phyloP scores from a whole-genome alignment of 1,140 invertebrate genomes.

The Cotesia glomerata region DNA sequence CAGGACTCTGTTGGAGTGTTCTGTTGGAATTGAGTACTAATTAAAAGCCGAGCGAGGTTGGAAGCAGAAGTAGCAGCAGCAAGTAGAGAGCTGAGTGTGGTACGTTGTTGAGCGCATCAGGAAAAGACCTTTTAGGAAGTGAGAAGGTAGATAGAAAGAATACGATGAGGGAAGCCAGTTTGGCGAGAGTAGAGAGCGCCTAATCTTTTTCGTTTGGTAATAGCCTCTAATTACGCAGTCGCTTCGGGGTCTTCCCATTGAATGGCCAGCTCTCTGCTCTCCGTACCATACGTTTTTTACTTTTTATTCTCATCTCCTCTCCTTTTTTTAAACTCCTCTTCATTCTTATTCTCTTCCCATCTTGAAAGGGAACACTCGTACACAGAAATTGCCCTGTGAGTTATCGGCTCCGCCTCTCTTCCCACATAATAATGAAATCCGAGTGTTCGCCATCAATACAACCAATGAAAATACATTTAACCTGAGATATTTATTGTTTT shows the following conservation, averaged over 20 bases:
- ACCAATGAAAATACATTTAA: constrained; percentile 35
- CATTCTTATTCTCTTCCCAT: constrained; percentile 31
- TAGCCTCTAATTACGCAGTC: constrained; percentile 45
- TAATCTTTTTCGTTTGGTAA: constrained; percentile 38
- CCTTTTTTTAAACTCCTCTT: constrained; percentile 29
- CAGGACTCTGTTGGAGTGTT: not conserved
- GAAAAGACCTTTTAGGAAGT: constrained; percentile 4
- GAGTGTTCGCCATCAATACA: not conserved
- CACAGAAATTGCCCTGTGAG: constrained; percentile 26
- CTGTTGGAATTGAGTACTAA: constrained; percentile 17
- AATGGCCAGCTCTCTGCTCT: constrained; percentile 11
- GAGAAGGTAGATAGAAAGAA: constrained; percentile 20
- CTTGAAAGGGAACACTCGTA: constrained; percentile 29
- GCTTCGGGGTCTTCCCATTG: constrained; percentile 38
- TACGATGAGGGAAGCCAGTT: constrained; percentile 32
- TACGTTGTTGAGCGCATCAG: not conserved
- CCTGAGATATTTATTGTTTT: constrained; percentile 23
- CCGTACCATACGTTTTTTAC: not conserved
- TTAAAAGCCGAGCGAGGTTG: constrained; percentile 15
- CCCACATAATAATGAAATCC: constrained; percentile 29
- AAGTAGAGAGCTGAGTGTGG: constrained; percentile 6
- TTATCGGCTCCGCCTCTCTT: constrained; percentile 32
- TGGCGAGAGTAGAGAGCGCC: constrained; percentile 27
- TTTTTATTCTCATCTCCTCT: not conserved
- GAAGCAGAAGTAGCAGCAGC: not conserved